Evolutionary conservation across 2,797 vertebrate species (phyloP).

Genomic region (Enteromius viviparus): DNA sequence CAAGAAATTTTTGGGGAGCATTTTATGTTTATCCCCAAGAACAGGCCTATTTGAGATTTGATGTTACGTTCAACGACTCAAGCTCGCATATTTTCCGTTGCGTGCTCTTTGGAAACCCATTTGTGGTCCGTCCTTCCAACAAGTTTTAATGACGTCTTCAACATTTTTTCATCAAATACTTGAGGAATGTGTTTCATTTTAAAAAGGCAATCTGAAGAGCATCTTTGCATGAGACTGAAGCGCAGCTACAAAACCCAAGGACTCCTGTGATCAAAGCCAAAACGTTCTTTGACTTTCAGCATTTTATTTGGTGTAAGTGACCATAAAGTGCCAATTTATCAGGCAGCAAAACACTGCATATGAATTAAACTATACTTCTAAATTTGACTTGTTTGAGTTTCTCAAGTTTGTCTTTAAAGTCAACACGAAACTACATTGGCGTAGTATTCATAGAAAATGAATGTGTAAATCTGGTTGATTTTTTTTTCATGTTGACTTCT

Average conservation of each 20-base stretch:
- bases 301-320: not conserved
- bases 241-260: not conserved
- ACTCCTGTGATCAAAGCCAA: not conserved
- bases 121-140: not conserved
- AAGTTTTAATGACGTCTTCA: not conserved
- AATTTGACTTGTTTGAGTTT: not conserved
- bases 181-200: not conserved
- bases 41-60: not conserved
- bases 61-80: not conserved
- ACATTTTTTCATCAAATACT: not conserved
- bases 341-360: not conserved
- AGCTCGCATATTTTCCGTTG: not conserved
- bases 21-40: slow-evolving; percentile 48
- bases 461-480: not conserved
- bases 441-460: not conserved
- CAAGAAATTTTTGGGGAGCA: slow-evolving; percentile 51
- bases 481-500: slow-evolving; percentile 15
- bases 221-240: not conserved
- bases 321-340: not conserved
- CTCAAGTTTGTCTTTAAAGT: slow-evolving; percentile 7
- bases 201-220: not conserved
- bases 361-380: not conserved
- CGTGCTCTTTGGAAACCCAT: not conserved
- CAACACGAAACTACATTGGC: slow-evolving; percentile 2
- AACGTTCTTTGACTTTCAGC: not conserved